Evolutionary conservation across 2,888 invertebrate genomes (phyloP).

Genomic region (Myopa testacea): DNA sequence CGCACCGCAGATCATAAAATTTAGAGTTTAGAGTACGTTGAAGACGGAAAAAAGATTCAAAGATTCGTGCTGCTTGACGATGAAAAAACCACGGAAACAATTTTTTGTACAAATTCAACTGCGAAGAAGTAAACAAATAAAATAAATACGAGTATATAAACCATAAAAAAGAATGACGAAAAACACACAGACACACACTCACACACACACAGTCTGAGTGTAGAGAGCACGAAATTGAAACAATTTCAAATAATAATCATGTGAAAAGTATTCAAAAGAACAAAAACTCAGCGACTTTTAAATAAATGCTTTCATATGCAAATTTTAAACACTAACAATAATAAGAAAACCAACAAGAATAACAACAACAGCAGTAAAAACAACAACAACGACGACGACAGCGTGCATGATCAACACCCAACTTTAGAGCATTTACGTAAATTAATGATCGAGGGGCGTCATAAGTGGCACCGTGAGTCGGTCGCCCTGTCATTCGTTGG

Average conservation of each 20-base stretch:
- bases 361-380: background rate
- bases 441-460: constrained; percentile 37
- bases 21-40: constrained; percentile 23
- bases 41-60: background rate
- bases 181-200: background rate
- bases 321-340: constrained; percentile 22
- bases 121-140: constrained; percentile 3
- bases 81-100: no score
- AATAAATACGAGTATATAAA: background rate
- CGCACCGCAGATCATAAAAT: constrained; percentile 44
- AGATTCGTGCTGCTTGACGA: background rate
- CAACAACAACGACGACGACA: background rate
- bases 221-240: background rate
- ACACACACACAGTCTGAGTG: background rate
- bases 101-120: background rate
- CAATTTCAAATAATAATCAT: background rate
- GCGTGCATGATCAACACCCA: constrained; percentile 37
- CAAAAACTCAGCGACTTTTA: constrained; percentile 5
- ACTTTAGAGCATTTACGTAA: constrained; percentile 21
- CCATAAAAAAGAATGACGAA: background rate
- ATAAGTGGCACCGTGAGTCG: background rate
- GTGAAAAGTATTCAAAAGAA: background rate
- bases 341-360: background rate
- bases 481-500: background rate
- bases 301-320: constrained; percentile 38